Base-by-base conservation (phyloP, 2,797 vertebrate genomes). In the Centroberyx gerrardi region DNA sequence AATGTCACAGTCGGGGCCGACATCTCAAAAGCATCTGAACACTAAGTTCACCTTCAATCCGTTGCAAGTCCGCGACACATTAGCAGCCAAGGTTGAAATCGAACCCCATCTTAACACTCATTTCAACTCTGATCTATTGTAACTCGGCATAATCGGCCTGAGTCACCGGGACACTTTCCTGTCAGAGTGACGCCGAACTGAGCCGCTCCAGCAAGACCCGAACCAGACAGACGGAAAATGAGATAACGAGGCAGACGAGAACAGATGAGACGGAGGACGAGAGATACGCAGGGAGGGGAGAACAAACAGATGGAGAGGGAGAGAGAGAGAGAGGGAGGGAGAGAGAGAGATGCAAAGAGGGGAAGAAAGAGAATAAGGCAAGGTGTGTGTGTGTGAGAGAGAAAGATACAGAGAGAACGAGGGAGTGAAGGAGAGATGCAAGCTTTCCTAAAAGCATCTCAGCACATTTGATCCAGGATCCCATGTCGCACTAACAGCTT, bases 1-100 rank as follows among this genome's bases (percentile, higher is more conserved):
- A 82, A 87, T 83, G 76, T 87, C 68, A 29, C 66, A 71, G 69
- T 83, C 51, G 42, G 61, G 60, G 74, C 56, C 74, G 74, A 86
- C 86, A 65, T 61, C 66, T 69, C 53, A 28, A 72, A 79, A 79
- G 64, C 72, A 63, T 62, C 51, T 6, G 62, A 75, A 66, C 65
- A 17, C 55, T 4, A 49, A 68, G 74, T 68, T 77, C 76, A 71
- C 72, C 64, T 84, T 83, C 83, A 61, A 84, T 85, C 73, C 40
- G 8, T 72, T 87, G 18, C 42, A 62, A 51, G 49, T 10, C 60
- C 22, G 53, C 28, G 62, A 31, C 46, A 44, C 65, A 15, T 6
- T 65, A 79, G 68, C 72, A 68, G 64, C 56, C 66, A n/a, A 65
- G 59, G 76, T 66, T 40, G 55, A 78, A 72, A 66, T 51, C 9